Evolutionary conservation across 2,113 vertebrate species (phyloP), one percentile per base, ranked within the genome.

Genomic region (Dipodomys spectabilis): DNA sequence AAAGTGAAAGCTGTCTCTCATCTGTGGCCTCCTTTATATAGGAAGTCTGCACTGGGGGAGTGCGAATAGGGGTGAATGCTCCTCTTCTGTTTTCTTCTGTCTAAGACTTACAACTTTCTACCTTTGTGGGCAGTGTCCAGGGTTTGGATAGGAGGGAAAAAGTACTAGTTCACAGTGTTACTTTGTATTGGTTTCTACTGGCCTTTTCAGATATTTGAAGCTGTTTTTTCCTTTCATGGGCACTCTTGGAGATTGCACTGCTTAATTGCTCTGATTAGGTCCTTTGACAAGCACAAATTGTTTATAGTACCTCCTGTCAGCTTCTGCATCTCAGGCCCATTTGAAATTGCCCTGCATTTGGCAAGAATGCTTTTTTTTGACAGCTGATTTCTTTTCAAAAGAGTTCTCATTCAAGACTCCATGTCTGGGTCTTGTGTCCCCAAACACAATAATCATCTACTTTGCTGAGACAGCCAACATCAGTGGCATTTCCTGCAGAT

Each of bases 361-460:
- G 27, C 57, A 30, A 60, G 73, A 87, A 49, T 73, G 28, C 13
- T n/a, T 57, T 57, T 57, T 82, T 87, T 23, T 27, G 23, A 11
- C 19, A 77, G 16, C 45, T 91, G 45, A 45, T 91, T n/a, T 79
- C 49, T 74, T 94, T 94, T 44, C 32, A 22, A 5, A 88, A 89
- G 28, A 86, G 23, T 45, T 25, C 35, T 4, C 53, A 27, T 23
- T 85, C 10, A 45, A n/a, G 57, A 10, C 62, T 71, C 49, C 12
- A 39, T 68, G 39, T 32, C 35, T 78, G 44, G 13, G 30, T 3
- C 20, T 32, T 91, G 5, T 25, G 18, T 74, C 9, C 9, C 72
- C 27, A 32, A 81, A 57, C 16, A 25, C 6, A 82, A 11, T 11
- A 12, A 39, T 74, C 27, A 30, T 77, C n/a, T 77, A 8, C 10